phyloP scores from a whole-genome alignment of 2,113 vertebrate genomes.

The Podilymbus podiceps region DNA sequence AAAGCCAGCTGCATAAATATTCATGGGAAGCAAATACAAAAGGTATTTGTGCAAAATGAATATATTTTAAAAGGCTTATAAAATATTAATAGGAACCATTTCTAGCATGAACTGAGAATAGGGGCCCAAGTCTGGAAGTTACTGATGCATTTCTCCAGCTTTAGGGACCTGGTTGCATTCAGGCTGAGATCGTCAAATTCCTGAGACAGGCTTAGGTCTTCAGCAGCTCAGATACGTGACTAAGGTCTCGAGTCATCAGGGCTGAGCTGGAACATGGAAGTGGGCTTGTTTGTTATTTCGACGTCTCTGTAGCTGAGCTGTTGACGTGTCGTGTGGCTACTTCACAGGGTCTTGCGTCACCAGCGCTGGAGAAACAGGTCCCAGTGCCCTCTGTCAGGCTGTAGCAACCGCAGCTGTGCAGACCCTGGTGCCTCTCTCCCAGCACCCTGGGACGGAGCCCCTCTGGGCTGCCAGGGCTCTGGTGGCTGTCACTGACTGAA shows the following conservation, averaged over 20 bases:
- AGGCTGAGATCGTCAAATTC: not conserved
- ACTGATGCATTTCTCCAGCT: not conserved
- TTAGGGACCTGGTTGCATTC: not conserved
- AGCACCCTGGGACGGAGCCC: accelerated
- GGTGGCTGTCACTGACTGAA: not conserved
- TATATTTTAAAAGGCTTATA: not conserved
- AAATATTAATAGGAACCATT: not conserved
- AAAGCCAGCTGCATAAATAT: not conserved
- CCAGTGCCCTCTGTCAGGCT: not conserved
- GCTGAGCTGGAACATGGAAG: not conserved
- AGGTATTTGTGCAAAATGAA: not conserved
- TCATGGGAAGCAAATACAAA: not conserved
- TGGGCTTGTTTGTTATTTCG: not conserved
- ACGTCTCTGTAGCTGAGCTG: not conserved
- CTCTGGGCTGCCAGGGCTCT: not conserved
- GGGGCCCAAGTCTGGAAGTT: not conserved
- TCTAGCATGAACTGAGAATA: not conserved
- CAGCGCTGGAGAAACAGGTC: not conserved
- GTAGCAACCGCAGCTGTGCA: accelerated
- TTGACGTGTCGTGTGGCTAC: not conserved
- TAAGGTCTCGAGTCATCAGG: not conserved
- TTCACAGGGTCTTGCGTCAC: not conserved
- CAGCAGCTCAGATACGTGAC: not conserved
- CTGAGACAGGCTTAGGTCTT: not conserved
- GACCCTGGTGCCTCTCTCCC: not conserved